A percentile compares a stretch with the other conserved stretches of the same genome.
These are phyloP conservation scores for Dromiciops gliroides DNA, from an alignment of 2,113 vertebrate species.

Conservation along the genomic window DNA sequence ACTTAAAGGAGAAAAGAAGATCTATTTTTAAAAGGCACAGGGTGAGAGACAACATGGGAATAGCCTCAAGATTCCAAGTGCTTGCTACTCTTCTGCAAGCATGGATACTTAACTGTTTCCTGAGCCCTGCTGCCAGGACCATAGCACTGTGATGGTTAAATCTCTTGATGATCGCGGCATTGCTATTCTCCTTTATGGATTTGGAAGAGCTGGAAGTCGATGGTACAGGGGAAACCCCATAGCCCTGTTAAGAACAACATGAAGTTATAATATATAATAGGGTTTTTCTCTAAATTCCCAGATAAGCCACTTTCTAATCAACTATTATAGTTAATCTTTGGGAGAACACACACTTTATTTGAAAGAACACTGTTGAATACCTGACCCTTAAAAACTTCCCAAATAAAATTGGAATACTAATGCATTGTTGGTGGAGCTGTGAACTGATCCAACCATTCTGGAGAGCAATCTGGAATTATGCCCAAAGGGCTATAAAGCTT, in stretches of 20 bases:
- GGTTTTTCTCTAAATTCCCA: not conserved
- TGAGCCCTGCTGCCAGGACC: conserved; percentile 97
- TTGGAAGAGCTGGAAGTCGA: conserved; percentile 88
- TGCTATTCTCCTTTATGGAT: conserved; percentile 94
- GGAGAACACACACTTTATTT: not conserved
- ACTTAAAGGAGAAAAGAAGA: conserved; percentile 83
- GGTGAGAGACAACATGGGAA: not conserved
- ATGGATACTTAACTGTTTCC: conserved; percentile 89
- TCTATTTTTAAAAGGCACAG: conserved; percentile 69
- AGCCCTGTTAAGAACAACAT: conserved; percentile 87
- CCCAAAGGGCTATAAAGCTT: too few relatives aligned
- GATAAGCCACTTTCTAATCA: not conserved
- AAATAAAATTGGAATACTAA: too few relatives aligned
- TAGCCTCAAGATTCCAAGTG: not conserved
- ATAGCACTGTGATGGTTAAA: conserved; percentile 99
- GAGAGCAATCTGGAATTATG: too few relatives aligned
- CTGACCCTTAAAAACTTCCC: not conserved
- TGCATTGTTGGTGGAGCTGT: too few relatives aligned
- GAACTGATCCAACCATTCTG: too few relatives aligned
- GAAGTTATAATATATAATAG: conserved; percentile 39
- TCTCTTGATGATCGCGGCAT: conserved; percentile 97
- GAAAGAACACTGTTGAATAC: conserved; percentile 32
- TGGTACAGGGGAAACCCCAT: conserved; percentile 87
- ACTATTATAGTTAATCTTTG: not conserved
- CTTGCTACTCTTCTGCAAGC: not conserved